phyloP scores from a whole-genome alignment of 1,140 invertebrate genomes.

The Goniozus legneri region DNA sequence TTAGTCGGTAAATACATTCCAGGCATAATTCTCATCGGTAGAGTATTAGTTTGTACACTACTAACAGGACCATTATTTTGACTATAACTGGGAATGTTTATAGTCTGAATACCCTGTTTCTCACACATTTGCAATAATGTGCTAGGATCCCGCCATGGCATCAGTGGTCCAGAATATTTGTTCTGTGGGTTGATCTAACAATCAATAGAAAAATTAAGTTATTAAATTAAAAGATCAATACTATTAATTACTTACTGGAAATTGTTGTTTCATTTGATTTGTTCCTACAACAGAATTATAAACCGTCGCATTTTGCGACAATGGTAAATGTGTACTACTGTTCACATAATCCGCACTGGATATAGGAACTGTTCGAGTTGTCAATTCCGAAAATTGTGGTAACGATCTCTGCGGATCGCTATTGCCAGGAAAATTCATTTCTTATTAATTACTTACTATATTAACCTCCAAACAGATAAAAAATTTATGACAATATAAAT shows the following conservation, averaged over 20 bases:
- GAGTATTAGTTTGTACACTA: slow-evolving; percentile 37
- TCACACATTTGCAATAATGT: slow-evolving; percentile 46
- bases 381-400: slow-evolving; percentile 46
- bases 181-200: slow-evolving; percentile 37
- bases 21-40: slow-evolving; percentile 42
- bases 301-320: slow-evolving; percentile 28
- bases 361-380: slow-evolving; percentile 27
- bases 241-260: slow-evolving; percentile 28
- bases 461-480: too few species aligned
- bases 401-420: slow-evolving; percentile 32
- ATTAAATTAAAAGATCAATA: neutral
- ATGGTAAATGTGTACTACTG: slow-evolving; percentile 25
- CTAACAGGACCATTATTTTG: slow-evolving; percentile 41
- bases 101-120: slow-evolving; percentile 41
- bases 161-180: slow-evolving; percentile 41
- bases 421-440: slow-evolving; percentile 45
- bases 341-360: slow-evolving; percentile 27
- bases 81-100: slow-evolving; percentile 50
- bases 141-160: slow-evolving; percentile 45
- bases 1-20: slow-evolving; percentile 36
- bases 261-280: slow-evolving; percentile 34
- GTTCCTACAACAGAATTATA: slow-evolving; percentile 35
- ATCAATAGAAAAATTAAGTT: neutral
- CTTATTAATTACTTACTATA: too few species aligned
- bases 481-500: too few species aligned